These are phyloP conservation scores for Sciurus vulgaris DNA, from an alignment of 2,797 vertebrate species.

Conservation along the genomic window DNA sequence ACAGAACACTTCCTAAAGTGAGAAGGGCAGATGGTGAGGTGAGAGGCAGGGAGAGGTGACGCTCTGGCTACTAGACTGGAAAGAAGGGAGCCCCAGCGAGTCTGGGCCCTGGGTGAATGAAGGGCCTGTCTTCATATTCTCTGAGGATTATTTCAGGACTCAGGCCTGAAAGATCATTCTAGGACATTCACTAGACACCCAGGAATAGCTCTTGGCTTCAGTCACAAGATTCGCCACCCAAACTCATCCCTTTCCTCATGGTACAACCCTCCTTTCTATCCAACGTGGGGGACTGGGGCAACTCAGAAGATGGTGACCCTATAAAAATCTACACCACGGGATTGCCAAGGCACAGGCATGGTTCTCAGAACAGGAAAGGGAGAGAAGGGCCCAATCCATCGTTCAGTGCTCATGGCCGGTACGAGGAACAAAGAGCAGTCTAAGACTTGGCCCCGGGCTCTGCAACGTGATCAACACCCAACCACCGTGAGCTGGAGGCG, in stretches of 20 bases:
- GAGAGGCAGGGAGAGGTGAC: accelerated
- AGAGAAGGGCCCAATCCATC: neutral
- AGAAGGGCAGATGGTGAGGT: neutral
- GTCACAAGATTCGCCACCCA: slow-evolving; percentile 84
- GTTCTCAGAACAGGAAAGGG: neutral
- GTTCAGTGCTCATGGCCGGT: neutral
- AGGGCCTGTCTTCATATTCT: slow-evolving; percentile 81
- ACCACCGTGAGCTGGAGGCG: neutral
- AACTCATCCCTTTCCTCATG: slow-evolving; percentile 54
- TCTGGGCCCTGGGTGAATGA: slow-evolving; percentile 74
- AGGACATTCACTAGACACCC: slow-evolving; percentile 88
- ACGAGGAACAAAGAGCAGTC: slow-evolving; percentile 22
- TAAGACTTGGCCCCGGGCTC: slow-evolving; percentile 26
- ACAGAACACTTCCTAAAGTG: neutral
- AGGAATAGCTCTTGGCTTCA: slow-evolving; percentile 89
- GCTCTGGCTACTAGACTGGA: neutral
- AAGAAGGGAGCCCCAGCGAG: slow-evolving; percentile 64
- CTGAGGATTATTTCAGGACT: slow-evolving; percentile 85
- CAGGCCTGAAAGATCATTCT: slow-evolving; percentile 80
- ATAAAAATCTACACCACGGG: neutral
- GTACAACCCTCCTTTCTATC: slow-evolving; percentile 52
- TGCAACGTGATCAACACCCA: neutral
- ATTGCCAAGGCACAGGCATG: neutral
- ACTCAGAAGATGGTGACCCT: slow-evolving; percentile 60
- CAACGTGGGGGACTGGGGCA: neutral